A percentile compares a stretch with the other conserved stretches of the same genome.
Evolutionary conservation across 2,888 invertebrate genomes (phyloP).

Genomic region (Harmothoe impar): DNA sequence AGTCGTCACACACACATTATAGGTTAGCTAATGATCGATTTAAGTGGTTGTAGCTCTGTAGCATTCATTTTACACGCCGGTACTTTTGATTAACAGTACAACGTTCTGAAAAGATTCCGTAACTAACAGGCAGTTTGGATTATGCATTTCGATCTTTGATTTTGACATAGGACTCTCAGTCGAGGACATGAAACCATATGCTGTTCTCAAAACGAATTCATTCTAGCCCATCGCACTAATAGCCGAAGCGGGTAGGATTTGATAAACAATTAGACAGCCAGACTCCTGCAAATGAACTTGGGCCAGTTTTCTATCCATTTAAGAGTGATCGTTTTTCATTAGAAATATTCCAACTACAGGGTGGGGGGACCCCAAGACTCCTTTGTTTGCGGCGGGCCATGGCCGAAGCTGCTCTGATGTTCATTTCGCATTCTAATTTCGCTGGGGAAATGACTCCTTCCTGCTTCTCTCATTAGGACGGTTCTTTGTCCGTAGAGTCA

Average conservation of each 20-base stretch:
- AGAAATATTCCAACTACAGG: background rate
- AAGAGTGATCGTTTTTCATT: constrained; percentile 42
- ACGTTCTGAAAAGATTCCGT: too few species aligned
- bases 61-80: too few species aligned
- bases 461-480: constrained; percentile 35
- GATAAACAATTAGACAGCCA: background rate
- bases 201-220: background rate
- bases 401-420: background rate
- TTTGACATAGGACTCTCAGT: background rate
- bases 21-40: too few species aligned
- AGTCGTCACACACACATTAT: too few species aligned
- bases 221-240: background rate
- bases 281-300: background rate
- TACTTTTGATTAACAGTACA: too few species aligned
- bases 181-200: background rate
- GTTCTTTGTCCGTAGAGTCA: constrained; percentile 42
- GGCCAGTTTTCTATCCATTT: background rate
- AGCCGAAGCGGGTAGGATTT: background rate
- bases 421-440: constrained; percentile 47
- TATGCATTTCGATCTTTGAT: background rate
- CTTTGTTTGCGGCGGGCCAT: background rate
- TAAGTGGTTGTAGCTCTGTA: too few species aligned
- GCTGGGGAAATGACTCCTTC: constrained; percentile 52
- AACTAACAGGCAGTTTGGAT: too few species aligned
- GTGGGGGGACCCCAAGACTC: background rate